phyloP scores from a whole-genome alignment of 2,797 vertebrate genomes.

The Trachops cirrhosus region DNA sequence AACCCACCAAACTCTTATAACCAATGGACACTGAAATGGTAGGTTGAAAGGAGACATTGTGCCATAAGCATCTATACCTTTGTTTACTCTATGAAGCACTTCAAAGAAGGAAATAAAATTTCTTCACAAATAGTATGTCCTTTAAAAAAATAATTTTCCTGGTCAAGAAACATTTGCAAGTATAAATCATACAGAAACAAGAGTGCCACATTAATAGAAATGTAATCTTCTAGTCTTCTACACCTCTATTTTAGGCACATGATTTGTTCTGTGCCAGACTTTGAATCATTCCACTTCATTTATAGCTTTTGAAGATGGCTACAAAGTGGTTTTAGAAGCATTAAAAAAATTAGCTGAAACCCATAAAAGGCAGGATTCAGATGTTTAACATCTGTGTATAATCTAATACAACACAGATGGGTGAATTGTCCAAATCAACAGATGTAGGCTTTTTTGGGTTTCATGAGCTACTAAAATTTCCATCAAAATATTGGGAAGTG shows the following conservation, averaged over 20 bases:
- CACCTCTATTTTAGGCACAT: slow-evolving; percentile 46
- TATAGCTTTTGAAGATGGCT: slow-evolving; percentile 52
- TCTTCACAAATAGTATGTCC: background rate
- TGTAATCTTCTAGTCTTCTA: background rate
- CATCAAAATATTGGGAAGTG: slow-evolving; percentile 26
- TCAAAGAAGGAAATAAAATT: slow-evolving; percentile 29
- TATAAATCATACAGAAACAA: background rate
- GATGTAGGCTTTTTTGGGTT: slow-evolving; percentile 3
- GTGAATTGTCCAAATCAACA: background rate
- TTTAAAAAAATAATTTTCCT: background rate
- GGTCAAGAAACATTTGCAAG: slow-evolving; percentile 38
- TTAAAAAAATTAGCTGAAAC: slow-evolving; percentile 50
- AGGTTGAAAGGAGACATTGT: background rate
- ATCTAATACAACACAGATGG: background rate
- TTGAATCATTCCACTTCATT: slow-evolving; percentile 41
- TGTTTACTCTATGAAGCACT: slow-evolving; percentile 2
- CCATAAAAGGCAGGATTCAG: slow-evolving; percentile 15
- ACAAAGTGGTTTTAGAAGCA: slow-evolving; percentile 23
- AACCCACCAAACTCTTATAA: background rate
- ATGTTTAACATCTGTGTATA: slow-evolving; percentile 55
- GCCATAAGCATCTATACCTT: background rate
- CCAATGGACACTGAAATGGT: background rate
- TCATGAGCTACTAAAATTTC: slow-evolving; percentile 30
- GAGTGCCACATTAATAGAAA: slow-evolving; percentile 7
- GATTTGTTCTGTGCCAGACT: slow-evolving; percentile 22